Conservation (phyloP, 2,113 vertebrate species). For the Rhynchomys soricoides region DNA sequence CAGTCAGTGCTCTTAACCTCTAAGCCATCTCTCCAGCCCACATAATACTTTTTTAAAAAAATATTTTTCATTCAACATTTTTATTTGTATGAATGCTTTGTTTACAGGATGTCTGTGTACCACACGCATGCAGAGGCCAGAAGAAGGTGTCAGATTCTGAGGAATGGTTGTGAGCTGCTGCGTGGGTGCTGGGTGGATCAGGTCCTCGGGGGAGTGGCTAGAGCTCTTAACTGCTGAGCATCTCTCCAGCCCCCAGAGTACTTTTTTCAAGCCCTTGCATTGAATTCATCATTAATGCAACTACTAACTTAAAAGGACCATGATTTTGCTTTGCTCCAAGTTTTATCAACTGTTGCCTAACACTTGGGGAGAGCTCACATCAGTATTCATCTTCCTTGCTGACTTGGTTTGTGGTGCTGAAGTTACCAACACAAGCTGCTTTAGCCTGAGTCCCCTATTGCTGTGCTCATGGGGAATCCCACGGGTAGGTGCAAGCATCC, state of each 20-base stretch:
- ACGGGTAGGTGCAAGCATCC: not conserved
- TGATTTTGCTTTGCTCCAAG: constrained; percentile 34
- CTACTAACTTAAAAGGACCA: not conserved
- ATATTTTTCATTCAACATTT: not conserved
- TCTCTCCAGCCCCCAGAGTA: not conserved
- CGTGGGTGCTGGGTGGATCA: not conserved
- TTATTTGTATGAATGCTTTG: not conserved
- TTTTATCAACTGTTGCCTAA: constrained; percentile 9
- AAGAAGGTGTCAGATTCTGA: not conserved
- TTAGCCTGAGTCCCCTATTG: not conserved
- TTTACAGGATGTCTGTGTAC: not conserved
- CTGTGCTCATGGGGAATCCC: not conserved
- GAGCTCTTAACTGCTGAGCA: not conserved
- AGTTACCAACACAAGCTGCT: not conserved
- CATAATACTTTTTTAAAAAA: not conserved
- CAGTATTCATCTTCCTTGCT: constrained; percentile 16
- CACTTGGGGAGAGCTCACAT: not conserved
- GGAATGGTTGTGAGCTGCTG: not conserved
- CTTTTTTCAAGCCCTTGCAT: not conserved
- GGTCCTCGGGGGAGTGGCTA: not conserved
- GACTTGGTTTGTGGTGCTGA: not conserved
- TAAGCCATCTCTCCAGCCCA: not conserved
- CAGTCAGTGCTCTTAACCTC: too few species aligned
- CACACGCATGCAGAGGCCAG: not conserved
- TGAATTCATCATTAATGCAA: constrained; percentile 21